Evolutionary conservation across 2,797 vertebrate species (phyloP).

Genomic region (Sibirionetta formosa): DNA sequence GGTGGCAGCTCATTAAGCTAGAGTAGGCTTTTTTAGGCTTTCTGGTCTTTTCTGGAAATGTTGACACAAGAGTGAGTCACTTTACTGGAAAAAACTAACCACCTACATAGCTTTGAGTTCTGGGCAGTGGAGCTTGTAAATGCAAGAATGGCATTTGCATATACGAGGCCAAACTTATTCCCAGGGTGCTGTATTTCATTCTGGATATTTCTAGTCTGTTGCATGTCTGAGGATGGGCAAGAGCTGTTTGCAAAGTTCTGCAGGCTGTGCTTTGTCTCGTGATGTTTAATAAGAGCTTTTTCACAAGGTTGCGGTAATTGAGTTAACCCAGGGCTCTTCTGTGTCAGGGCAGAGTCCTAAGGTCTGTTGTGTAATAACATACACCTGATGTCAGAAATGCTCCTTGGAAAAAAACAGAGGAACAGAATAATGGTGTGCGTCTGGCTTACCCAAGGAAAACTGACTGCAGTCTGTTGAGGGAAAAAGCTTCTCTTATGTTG

Average conservation of each 20-base stretch:
- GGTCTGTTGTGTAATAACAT: not conserved
- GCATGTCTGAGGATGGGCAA: not conserved
- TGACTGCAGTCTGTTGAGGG: not conserved
- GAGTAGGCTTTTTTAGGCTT: not conserved
- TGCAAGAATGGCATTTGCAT: not conserved
- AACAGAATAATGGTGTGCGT: rapidly evolving
- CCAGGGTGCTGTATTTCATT: not conserved
- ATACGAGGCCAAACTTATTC: not conserved
- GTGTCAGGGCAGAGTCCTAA: not conserved
- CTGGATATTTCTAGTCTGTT: not conserved
- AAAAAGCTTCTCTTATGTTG: not conserved
- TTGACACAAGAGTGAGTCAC: not conserved
- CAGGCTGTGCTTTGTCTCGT: not conserved
- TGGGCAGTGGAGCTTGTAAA: not conserved
- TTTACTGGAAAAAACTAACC: not conserved
- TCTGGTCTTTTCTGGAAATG: not conserved
- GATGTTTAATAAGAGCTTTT: not conserved
- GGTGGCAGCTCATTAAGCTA: not conserved
- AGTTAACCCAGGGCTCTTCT: not conserved
- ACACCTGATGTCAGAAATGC: not conserved
- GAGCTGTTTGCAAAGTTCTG: not conserved
- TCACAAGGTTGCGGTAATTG: not conserved
- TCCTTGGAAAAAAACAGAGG: not conserved
- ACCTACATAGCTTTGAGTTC: not conserved
- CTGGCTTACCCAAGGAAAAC: not conserved